Evolutionary conservation across 1,140 invertebrate species (phyloP), one percentile per base, ranked within the genome.

Genomic region (Bombus terrestris): DNA sequence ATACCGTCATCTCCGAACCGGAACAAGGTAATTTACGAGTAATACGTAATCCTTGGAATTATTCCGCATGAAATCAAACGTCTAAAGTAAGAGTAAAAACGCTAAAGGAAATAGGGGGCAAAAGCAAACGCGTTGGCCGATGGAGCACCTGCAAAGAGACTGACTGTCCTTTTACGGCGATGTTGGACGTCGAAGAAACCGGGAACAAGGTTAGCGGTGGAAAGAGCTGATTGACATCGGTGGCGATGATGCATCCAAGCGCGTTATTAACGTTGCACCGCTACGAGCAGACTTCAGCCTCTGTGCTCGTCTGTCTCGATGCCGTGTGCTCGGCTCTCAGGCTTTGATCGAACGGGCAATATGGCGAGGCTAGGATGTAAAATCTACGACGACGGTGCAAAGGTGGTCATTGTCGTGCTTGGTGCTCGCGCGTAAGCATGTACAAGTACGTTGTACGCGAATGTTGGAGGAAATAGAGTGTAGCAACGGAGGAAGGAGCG

Each of bases 271-370:
- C 64, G 69, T 86, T 37, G 75, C 39, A 18, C 47, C 57, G 66
- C 37, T 39, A 62, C 37, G 53, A n/a, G 57, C 59, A 59, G 57
- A 32, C n/a, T 74, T 35, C 35, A 5, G 37, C 41, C 13, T 77
- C 41, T 22, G 64, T 22, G 53, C 35, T 18, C 39, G 39, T 73
- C 25, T 28, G 53, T 71, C 47, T 39, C 15, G 83, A 28, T 57
- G 78, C 53, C 10, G 72, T 39, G 43, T 47, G 37, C 32, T 77
- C 47, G 75, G 79, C 89, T 90, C 87, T 91, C 69, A 89, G 86
- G 73, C 53, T 53, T 53, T 85, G 88, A 91, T 91, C 88, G 90
- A 90, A 86, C 85, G 84, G 74, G 59, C 83, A 59, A n/a, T 28
- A 18, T 43, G 18, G 39, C n/a, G 9, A 41, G 78, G 64, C 28